Evolutionary conservation across 53 echinoderm and acorn worm species (phyloP).

Genomic region (Astropecten irregularis): DNA sequence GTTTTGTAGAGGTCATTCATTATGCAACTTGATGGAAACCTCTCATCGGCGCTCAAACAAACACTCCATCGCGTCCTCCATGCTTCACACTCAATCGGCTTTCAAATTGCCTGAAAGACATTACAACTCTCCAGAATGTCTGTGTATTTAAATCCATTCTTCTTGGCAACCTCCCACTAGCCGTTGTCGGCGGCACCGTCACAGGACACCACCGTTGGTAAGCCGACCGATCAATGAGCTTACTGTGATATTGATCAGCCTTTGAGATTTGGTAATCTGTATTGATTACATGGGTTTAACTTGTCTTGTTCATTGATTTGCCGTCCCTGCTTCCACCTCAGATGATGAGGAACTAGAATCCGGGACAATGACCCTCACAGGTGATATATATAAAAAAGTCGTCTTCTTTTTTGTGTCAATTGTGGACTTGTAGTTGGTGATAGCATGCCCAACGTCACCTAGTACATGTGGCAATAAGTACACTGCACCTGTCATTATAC

Average conservation of each 20-base stretch:
- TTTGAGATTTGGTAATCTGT: slow-evolving; percentile 21
- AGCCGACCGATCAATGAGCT: slow-evolving; percentile 2
- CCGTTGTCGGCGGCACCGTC: too few species aligned
- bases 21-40: too few species aligned
- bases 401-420: not conserved
- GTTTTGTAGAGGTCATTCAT: not conserved
- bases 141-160: slow-evolving; percentile 8
- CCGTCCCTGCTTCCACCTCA: not conserved
- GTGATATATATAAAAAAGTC: not conserved
- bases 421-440: slow-evolving; percentile 19
- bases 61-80: too few species aligned
- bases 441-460: too few species aligned
- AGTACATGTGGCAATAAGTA: too few species aligned
- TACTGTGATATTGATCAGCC: slow-evolving; percentile 10
- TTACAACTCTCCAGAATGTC: slow-evolving; percentile 5
- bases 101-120: slow-evolving; percentile 27
- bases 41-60: too few species aligned
- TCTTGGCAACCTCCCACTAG: too few species aligned
- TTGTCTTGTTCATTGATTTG: slow-evolving; percentile 28
- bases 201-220: not conserved
- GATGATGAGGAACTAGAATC: slow-evolving; percentile 16
- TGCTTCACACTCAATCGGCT: not conserved
- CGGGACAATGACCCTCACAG: slow-evolving; percentile 16
- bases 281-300: slow-evolving; percentile 3
- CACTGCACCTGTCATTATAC: too few species aligned